phyloP scores from a whole-genome alignment of 2,888 invertebrate genomes.

The Leptinotarsa peninsularis region DNA sequence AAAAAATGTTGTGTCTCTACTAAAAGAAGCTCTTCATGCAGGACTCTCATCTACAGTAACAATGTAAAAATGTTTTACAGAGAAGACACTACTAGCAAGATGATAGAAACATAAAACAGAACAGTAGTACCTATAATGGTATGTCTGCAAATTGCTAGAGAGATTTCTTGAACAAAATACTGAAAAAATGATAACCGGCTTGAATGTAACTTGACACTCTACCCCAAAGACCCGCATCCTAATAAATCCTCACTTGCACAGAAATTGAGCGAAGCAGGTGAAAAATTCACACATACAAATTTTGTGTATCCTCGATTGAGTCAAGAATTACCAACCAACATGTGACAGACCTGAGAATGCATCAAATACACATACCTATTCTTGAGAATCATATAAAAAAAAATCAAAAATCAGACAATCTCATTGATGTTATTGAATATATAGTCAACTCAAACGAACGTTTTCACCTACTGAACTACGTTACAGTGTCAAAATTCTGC shows the following conservation, averaged over 20 bases:
- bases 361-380: not conserved
- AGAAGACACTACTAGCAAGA: not conserved
- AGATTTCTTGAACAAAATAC: not conserved
- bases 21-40: not conserved
- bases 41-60: not conserved
- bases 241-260: not conserved
- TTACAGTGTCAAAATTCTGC: too few relatives aligned
- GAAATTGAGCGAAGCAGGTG: not conserved
- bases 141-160: not conserved
- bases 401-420: not conserved
- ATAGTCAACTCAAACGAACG: not conserved
- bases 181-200: not conserved
- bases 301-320: not conserved
- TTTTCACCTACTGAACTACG: too few relatives aligned
- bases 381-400: not conserved
- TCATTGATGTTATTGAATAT: not conserved
- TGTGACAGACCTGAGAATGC: not conserved
- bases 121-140: not conserved
- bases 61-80: not conserved
- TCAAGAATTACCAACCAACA: not conserved
- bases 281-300: not conserved
- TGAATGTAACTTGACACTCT: not conserved
- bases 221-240: too few relatives aligned
- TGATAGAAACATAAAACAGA: not conserved
- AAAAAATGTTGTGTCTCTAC: not conserved